Conservation (phyloP, 2,888 invertebrate genomes). For the Crocallis elinguaria region DNA sequence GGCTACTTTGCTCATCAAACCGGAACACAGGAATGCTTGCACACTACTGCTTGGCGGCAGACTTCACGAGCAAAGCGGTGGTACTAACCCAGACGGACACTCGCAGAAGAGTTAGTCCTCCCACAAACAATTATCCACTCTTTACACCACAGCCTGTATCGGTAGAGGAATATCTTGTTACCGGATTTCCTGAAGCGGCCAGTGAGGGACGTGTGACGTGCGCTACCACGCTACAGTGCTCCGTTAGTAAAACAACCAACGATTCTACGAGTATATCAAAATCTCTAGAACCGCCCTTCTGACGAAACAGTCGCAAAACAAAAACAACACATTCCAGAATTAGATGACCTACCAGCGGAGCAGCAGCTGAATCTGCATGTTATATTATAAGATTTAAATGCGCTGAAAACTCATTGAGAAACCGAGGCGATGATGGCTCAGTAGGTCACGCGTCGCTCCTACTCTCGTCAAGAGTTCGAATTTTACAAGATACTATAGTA, state of each 20-base stretch:
- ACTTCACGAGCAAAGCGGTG: too few species aligned
- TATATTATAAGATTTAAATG: slow-evolving; percentile 2
- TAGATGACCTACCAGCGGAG: slow-evolving; percentile 26
- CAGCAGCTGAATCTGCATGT: slow-evolving; percentile 18
- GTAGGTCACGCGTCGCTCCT: too few species aligned
- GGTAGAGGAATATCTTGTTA: slow-evolving; percentile 1
- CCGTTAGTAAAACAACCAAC: slow-evolving; percentile 17
- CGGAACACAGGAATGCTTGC: too few species aligned
- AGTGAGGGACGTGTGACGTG: slow-evolving; percentile 1
- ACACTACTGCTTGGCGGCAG: too few species aligned
- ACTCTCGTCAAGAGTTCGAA: too few species aligned
- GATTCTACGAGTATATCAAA: slow-evolving; percentile 11
- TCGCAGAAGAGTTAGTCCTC: too few species aligned
- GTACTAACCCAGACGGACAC: too few species aligned
- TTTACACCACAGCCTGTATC: too few species aligned
- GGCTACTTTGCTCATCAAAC: too few species aligned
- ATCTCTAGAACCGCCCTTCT: slow-evolving; percentile 19
- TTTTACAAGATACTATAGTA: too few species aligned
- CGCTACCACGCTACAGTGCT: slow-evolving; percentile 7
- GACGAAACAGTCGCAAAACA: slow-evolving; percentile 25
- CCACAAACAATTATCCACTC: too few species aligned
- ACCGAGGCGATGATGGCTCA: background rate
- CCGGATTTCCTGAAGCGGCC: background rate
- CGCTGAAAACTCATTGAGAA: slow-evolving; percentile 4
- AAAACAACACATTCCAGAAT: slow-evolving; percentile 22